Conservation (phyloP, 2,888 invertebrate genomes). For the Polymixis lichenea region DNA sequence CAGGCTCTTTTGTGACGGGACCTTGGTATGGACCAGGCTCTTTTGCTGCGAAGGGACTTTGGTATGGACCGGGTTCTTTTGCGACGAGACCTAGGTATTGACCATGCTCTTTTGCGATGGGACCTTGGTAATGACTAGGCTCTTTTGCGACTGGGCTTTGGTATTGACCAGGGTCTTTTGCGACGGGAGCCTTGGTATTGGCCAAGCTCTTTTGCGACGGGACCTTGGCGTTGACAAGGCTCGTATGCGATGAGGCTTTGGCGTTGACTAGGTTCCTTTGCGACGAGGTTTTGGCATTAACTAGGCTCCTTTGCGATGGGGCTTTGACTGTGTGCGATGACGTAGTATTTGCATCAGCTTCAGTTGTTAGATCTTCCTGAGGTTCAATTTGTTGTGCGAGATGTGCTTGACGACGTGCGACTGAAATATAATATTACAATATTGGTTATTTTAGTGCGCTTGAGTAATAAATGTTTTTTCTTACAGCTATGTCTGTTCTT, state of each 20-base stretch:
- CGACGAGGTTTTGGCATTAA: background rate
- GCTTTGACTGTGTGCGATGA: slow-evolving; percentile 32
- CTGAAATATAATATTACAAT: slow-evolving; percentile 51
- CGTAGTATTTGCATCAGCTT: background rate
- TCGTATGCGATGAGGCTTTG: background rate
- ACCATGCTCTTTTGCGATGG: slow-evolving; percentile 6
- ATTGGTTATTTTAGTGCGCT: background rate
- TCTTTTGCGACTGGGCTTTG: background rate
- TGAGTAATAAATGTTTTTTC: background rate
- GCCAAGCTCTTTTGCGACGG: background rate
- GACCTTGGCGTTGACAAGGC: background rate
- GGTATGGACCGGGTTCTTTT: background rate
- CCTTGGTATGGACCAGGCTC: slow-evolving; percentile 1
- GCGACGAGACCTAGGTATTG: background rate
- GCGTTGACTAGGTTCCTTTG: background rate
- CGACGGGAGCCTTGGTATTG: slow-evolving; percentile 11
- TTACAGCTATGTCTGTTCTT: background rate
- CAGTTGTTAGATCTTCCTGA: slow-evolving; percentile 10
- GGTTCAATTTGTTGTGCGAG: slow-evolving; percentile 29
- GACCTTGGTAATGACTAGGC: background rate
- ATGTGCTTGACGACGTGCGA: slow-evolving; percentile 58
- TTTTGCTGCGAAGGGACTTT: background rate
- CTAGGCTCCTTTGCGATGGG: slow-evolving; percentile 29
- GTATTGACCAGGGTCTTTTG: slow-evolving; percentile 17
- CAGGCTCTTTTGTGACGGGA: background rate